Evolutionary conservation across 2,797 vertebrate species (phyloP).

Genomic region (Acipenser ruthenus): DNA sequence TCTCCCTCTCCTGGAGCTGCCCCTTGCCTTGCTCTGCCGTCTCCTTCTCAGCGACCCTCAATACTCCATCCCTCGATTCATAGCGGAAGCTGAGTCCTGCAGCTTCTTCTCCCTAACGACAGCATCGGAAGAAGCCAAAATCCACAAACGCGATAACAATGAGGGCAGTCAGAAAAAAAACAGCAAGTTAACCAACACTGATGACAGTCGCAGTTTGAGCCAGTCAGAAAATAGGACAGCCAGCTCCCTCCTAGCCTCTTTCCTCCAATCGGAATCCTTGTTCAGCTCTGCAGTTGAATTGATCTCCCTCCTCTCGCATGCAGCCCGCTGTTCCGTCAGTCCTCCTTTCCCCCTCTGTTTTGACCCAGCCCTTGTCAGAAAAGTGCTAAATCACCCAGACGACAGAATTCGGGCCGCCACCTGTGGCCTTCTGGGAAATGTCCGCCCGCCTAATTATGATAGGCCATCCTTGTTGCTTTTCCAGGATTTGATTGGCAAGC

Average conservation of each 20-base stretch:
- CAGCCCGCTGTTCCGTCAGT: conserved; percentile 44
- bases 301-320: conserved; percentile 64
- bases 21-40: conserved; percentile 73
- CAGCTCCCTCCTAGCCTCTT: conserved; percentile 47
- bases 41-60: conserved; percentile 63
- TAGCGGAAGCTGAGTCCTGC: conserved; percentile 24
- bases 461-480: conserved; percentile 33
- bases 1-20: conserved; percentile 56
- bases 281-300: conserved; percentile 62
- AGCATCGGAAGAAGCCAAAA: conserved; percentile 5
- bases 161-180: not conserved
- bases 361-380: conserved; percentile 45
- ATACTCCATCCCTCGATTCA: conserved; percentile 32
- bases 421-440: conserved; percentile 70
- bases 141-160: conserved; percentile 1
- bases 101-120: conserved; percentile 38
- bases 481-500: conserved; percentile 37
- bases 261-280: conserved; percentile 45
- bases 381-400: conserved; percentile 56
- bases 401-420: conserved; percentile 61
- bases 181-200: not conserved
- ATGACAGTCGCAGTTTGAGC: not conserved
- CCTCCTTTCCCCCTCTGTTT: conserved; percentile 43
- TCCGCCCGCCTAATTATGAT: conserved; percentile 30
- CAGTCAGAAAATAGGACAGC: conserved; percentile 35